These are phyloP conservation scores for Xiphydria camelus DNA, from an alignment of 2,888 invertebrate genomes.

Conservation along the genomic window DNA sequence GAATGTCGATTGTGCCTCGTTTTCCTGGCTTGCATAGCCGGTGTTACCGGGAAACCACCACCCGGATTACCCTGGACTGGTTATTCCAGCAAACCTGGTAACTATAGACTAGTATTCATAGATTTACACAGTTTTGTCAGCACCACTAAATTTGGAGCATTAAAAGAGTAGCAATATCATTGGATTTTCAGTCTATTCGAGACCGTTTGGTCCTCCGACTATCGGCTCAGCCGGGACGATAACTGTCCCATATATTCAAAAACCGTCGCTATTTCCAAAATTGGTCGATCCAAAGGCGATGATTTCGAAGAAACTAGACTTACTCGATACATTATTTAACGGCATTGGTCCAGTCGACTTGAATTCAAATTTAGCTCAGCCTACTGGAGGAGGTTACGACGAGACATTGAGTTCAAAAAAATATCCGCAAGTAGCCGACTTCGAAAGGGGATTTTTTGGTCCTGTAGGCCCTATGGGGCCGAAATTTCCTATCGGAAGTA, in stretches of 20 bases:
- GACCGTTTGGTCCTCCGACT: slow-evolving; percentile 36
- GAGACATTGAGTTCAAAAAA: no score
- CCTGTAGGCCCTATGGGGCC: neutral
- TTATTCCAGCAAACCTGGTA: slow-evolving; percentile 17
- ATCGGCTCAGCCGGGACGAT: slow-evolving; percentile 35
- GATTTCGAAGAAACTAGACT: slow-evolving; percentile 44
- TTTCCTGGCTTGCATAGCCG: slow-evolving; percentile 26
- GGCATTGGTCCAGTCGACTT: slow-evolving; percentile 30
- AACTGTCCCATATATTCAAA: slow-evolving; percentile 42
- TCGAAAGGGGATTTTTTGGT: slow-evolving; percentile 35
- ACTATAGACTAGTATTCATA: no score
- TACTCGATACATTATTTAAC: slow-evolving; percentile 39
- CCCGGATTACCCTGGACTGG: slow-evolving; percentile 36
- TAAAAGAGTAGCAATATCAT: no score
- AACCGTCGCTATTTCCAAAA: slow-evolving; percentile 44
- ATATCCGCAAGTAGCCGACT: neutral
- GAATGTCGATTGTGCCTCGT: slow-evolving; percentile 27
- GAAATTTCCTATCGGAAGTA: slow-evolving; percentile 13
- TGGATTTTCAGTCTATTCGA: slow-evolving; percentile 33
- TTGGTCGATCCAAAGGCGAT: slow-evolving; percentile 47
- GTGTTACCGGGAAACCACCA: slow-evolving; percentile 31
- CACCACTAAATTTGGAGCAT: no score
- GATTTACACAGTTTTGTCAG: no score
- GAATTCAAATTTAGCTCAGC: no score
- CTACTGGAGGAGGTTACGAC: neutral